Evolutionary conservation across 2,113 vertebrate species (phyloP).

Genomic region (Chaenocephalus aceratus): DNA sequence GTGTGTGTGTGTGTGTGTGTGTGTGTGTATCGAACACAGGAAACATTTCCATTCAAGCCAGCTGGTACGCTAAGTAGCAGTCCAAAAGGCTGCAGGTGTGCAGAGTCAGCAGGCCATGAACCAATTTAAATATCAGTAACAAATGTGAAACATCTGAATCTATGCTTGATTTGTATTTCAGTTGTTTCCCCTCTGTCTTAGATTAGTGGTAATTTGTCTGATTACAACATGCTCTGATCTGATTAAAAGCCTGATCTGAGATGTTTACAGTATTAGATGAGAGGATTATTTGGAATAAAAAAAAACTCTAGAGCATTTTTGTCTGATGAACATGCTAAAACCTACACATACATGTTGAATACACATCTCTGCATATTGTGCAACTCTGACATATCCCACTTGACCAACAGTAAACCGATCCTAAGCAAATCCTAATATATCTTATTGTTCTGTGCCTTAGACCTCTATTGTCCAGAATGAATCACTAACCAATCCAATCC

Average conservation of each 20-base stretch:
- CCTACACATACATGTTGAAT: background rate
- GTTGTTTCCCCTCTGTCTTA: background rate
- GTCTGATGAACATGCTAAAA: background rate
- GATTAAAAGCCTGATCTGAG: background rate
- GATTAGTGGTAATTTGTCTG: background rate
- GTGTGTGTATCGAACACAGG: slow-evolving; percentile 27
- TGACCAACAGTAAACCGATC: background rate
- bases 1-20: slow-evolving; percentile 22
- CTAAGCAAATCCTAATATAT: background rate
- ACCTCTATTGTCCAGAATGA: background rate
- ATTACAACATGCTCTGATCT: background rate
- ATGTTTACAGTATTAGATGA: background rate
- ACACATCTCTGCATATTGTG: background rate
- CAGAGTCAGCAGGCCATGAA: slow-evolving; percentile 32
- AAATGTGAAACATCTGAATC: slow-evolving; percentile 33
- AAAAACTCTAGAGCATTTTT: background rate
- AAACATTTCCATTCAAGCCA: slow-evolving; percentile 45
- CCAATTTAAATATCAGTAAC: slow-evolving; percentile 14
- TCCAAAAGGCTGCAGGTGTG: slow-evolving; percentile 44
- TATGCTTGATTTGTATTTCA: background rate
- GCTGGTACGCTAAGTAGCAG: slow-evolving; percentile 39
- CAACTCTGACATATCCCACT: background rate
- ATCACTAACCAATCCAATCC: background rate
- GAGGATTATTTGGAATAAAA: background rate
- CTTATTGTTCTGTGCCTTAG: background rate